Percentiles rank a stretch among this genome's conserved stretches.
phyloP scores from a whole-genome alignment of 2,888 invertebrate species.

The Pseudococcus jackbeardsleyi region DNA sequence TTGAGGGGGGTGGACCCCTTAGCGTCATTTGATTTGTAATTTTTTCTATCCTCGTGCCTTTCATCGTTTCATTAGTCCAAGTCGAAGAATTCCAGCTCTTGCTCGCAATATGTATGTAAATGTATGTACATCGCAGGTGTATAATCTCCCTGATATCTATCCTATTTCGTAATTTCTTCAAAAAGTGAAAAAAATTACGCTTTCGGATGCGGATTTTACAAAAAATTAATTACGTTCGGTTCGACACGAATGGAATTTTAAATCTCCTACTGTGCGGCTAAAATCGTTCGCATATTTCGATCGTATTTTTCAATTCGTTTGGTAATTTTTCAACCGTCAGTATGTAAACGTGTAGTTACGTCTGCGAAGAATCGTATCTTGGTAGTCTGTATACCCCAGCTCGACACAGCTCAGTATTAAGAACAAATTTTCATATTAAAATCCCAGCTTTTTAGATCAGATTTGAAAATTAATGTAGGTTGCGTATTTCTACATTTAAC shows the following conservation, averaged over 20 bases:
- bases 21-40: no score
- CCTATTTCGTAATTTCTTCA: constrained; percentile 14
- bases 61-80: neutral
- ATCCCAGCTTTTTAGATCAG: constrained; percentile 31
- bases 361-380: neutral
- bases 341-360: neutral
- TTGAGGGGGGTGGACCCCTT: no score
- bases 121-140: neutral
- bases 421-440: constrained; percentile 43
- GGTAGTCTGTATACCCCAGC: neutral
- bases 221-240: constrained; percentile 48
- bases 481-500: neutral
- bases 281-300: constrained; percentile 43
- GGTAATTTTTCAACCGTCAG: constrained; percentile 49
- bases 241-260: constrained; percentile 33
- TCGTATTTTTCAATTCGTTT: constrained; percentile 37
- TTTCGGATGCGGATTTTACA: constrained; percentile 13
- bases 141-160: neutral
- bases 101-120: neutral
- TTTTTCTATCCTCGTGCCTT: no score
- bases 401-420: neutral
- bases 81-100: neutral
- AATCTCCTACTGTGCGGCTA: constrained; percentile 41
- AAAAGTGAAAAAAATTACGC: constrained; percentile 17
- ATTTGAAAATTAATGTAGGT: constrained; percentile 40